Conservation (phyloP, 2,113 vertebrate genomes). For the Lathamus discolor region DNA sequence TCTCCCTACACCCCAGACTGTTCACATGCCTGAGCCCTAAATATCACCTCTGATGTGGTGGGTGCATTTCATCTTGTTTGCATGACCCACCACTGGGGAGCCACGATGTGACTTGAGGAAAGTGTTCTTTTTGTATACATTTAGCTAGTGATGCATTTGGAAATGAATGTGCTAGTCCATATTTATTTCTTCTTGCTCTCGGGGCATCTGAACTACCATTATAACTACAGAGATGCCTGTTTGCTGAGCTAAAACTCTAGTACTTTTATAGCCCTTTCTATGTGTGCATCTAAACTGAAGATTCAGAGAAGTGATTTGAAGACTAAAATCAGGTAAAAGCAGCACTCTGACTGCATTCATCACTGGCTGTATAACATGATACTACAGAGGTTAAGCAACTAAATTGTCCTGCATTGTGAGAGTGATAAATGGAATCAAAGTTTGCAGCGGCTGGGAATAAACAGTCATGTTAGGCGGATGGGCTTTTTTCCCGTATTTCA, state of each 20-base stretch:
- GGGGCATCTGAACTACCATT: background rate
- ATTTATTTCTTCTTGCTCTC: background rate
- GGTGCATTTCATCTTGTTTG: background rate
- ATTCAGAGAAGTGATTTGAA: background rate
- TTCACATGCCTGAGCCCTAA: accelerated
- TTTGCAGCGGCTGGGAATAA: background rate
- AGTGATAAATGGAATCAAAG: background rate
- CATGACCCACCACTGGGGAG: accelerated
- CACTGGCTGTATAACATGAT: background rate
- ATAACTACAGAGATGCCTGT: background rate
- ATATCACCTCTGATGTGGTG: background rate
- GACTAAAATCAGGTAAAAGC: background rate
- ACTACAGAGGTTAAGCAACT: background rate
- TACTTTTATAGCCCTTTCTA: background rate
- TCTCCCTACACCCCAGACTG: background rate
- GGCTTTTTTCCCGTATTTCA: background rate
- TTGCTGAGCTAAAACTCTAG: background rate
- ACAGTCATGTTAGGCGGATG: background rate
- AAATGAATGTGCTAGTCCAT: background rate
- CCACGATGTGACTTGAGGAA: background rate
- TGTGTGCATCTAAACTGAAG: background rate
- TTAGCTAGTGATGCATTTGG: background rate
- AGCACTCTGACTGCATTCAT: background rate
- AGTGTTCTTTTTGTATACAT: background rate
- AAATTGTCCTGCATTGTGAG: background rate